phyloP scores from a whole-genome alignment of 2,888 invertebrate species.

The Agrilus cyanescens region DNA sequence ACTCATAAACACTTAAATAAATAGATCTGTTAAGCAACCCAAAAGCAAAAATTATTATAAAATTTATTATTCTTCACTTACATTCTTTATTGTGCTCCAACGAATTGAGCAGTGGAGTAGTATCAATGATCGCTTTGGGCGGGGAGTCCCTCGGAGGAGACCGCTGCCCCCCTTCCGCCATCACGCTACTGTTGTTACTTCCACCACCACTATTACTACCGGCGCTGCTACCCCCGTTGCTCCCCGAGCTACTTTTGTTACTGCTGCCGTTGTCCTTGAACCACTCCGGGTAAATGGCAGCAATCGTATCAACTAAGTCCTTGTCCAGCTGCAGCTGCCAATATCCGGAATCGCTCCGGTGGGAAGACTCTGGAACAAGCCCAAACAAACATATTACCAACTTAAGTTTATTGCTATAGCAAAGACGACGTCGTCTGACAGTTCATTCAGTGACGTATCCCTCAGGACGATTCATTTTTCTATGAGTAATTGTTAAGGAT shows the following conservation, averaged over 20 bases:
- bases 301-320: slow-evolving; percentile 84
- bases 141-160: slow-evolving; percentile 51
- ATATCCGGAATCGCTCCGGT: slow-evolving; percentile 55
- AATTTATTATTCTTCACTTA: slow-evolving; percentile 47
- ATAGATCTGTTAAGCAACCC: too few relatives aligned
- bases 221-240: slow-evolving; percentile 16
- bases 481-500: too few relatives aligned
- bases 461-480: too few relatives aligned
- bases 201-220: slow-evolving; percentile 17
- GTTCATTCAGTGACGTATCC: too few relatives aligned
- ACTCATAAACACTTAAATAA: too few relatives aligned
- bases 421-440: too few relatives aligned
- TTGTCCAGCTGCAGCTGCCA: slow-evolving; percentile 89
- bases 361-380: slow-evolving; percentile 53
- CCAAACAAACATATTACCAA: too few relatives aligned
- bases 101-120: slow-evolving; percentile 81
- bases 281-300: slow-evolving; percentile 89
- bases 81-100: slow-evolving; percentile 98
- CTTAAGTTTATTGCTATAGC: too few relatives aligned
- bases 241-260: slow-evolving; percentile 17
- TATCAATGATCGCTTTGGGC: slow-evolving; percentile 87
- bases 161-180: slow-evolving; percentile 17
- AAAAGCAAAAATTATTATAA: background rate
- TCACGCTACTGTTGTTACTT: slow-evolving; percentile 8
- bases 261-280: slow-evolving; percentile 48